Evolutionary conservation across 2,797 vertebrate genomes (phyloP).

Genomic region (Darevskia mixta): DNA sequence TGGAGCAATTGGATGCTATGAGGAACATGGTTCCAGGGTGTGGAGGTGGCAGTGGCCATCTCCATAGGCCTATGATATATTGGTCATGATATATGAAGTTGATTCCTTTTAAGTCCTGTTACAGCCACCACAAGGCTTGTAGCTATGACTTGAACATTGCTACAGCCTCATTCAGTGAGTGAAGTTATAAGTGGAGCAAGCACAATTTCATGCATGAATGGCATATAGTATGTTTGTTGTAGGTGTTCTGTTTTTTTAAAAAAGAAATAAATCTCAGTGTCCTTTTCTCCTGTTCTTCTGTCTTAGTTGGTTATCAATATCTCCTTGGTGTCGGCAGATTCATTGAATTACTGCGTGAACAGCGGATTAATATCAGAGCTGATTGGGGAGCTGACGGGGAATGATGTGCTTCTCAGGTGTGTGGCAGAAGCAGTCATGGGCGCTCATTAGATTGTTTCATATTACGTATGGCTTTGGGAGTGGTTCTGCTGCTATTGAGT

Average conservation of each 20-base stretch:
- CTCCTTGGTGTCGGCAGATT: conserved; percentile 87
- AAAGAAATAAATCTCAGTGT: neutral
- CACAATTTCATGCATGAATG: no score
- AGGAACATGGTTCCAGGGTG: no score
- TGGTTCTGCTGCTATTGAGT: neutral
- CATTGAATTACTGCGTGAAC: conserved; percentile 88
- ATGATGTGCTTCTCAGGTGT: conserved; percentile 93
- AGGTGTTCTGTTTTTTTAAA: neutral
- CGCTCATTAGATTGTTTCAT: neutral
- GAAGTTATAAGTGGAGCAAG: neutral
- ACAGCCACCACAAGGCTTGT: neutral
- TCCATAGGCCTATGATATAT: no score
- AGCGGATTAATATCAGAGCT: conserved; percentile 89
- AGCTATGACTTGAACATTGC: neutral
- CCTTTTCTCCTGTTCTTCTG: neutral
- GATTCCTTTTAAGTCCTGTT: neutral
- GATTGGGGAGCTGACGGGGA: conserved; percentile 90
- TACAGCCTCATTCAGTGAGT: neutral
- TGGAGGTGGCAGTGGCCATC: no score
- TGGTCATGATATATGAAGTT: no score
- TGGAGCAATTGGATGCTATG: no score
- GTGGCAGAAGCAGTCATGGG: conserved; percentile 4
- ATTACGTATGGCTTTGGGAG: rapidly evolving
- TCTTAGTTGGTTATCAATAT: conserved; percentile 90
- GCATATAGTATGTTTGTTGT: neutral